phyloP scores from a whole-genome alignment of 92 coral and sea anemone genomes.

The Porites evermanni region DNA sequence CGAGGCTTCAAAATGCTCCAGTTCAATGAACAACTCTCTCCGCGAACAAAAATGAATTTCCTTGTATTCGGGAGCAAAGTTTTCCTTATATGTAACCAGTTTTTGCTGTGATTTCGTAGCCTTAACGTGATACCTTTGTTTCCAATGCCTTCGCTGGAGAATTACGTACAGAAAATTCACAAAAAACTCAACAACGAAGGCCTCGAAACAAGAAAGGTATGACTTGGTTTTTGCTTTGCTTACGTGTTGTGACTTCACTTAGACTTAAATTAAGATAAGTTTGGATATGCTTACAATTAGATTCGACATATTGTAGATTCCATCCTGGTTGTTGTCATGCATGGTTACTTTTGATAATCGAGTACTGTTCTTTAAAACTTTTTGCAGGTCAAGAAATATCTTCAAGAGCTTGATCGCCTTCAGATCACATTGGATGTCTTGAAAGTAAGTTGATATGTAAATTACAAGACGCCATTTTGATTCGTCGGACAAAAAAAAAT shows the following conservation, averaged over 20 bases:
- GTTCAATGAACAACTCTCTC: neutral
- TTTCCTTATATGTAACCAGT: neutral
- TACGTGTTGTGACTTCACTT: no score
- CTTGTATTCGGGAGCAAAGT: neutral
- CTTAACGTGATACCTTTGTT: neutral
- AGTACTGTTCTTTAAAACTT: neutral
- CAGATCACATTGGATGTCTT: conserved; percentile 78
- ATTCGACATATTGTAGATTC: neutral
- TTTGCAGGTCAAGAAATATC: conserved; percentile 81
- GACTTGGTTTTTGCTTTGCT: neutral
- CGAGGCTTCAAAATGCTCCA: conserved; percentile 29
- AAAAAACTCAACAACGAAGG: conserved; percentile 74
- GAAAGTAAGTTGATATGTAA: conserved; percentile 61
- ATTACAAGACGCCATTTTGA: neutral
- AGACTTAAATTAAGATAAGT: no score
- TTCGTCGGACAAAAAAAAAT: neutral
- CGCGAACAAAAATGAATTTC: neutral
- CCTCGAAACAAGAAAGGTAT: conserved; percentile 85
- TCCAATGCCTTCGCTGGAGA: conserved; percentile 74
- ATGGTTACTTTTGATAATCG: neutral
- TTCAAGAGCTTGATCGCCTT: conserved; percentile 78
- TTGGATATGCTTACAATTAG: no score
- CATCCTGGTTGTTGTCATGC: neutral
- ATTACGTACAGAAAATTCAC: conserved; percentile 80
- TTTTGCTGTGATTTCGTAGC: neutral